These are phyloP conservation scores for Tetramorium simillimum DNA, from an alignment of 1,140 invertebrate species.

Conservation along the genomic window DNA sequence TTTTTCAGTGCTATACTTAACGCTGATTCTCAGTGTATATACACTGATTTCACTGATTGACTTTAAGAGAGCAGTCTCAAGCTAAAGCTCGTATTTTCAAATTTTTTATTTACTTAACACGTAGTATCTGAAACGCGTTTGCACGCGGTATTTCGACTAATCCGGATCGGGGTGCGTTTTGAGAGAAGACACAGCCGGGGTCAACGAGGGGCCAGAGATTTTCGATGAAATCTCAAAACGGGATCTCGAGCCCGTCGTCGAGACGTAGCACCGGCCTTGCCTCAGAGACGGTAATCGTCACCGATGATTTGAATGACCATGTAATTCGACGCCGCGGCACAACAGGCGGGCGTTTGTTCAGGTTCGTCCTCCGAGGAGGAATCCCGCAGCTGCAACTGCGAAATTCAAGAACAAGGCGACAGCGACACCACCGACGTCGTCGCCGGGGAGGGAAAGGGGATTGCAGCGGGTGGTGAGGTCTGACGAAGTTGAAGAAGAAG, in stretches of 20 bases:
- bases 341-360: conserved; percentile 71
- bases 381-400: conserved; percentile 77
- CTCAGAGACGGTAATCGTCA: conserved; percentile 68
- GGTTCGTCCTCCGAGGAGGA: conserved; percentile 62
- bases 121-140: neutral
- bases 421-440: conserved; percentile 63
- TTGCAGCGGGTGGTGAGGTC: conserved; percentile 44
- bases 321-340: conserved; percentile 75
- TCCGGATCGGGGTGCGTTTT: neutral
- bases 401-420: conserved; percentile 75
- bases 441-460: conserved; percentile 29
- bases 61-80: too few species aligned
- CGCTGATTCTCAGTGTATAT: too few species aligned
- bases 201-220: conserved; percentile 1
- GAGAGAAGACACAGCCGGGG: neutral
- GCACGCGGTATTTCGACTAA: neutral
- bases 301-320: conserved; percentile 76
- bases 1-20: too few species aligned
- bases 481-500: neutral
- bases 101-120: neutral
- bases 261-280: conserved; percentile 26
- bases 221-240: conserved; percentile 43
- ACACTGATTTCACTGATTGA: too few species aligned
- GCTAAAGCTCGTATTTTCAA: neutral
- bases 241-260: conserved; percentile 23